Base-by-base conservation (phyloP, 1,140 invertebrate species). In the Pygmarrhopalites habei region DNA sequence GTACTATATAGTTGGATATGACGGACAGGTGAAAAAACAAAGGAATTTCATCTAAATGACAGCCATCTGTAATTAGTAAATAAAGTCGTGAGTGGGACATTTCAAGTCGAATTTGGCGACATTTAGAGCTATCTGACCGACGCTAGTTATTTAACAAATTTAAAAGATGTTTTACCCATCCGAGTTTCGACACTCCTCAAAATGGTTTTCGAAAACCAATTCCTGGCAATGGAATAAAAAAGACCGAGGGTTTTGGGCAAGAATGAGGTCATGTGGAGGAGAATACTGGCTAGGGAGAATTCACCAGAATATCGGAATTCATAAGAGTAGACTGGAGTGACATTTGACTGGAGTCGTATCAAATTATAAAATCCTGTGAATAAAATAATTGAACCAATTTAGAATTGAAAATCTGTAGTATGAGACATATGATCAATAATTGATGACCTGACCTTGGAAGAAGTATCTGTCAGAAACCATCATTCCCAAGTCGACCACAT, bases 401-500 rank as follows among this genome's bases (percentile, higher is more conserved):
- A n/a, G n/a, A n/a, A n/a, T n/a, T n/a, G n/a, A n/a, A n/a, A n/a
- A n/a, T n/a, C n/a, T n/a, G n/a, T n/a, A n/a, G n/a, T n/a, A n/a
- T n/a, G n/a, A n/a, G n/a, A n/a, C n/a, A n/a, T n/a, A n/a, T n/a
- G n/a, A n/a, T n/a, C n/a, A n/a, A n/a, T n/a, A n/a, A n/a, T n/a
- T n/a, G n/a, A n/a, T n/a, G n/a, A n/a, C n/a, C n/a, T n/a, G n/a
- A n/a, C n/a, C n/a, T 55, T 62, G 49, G 32, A 55, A 62, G 39
- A 68, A 68, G 14, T 43, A 23, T 47, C 66, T 26, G 29, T 68
- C 66, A 3, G 66, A 64, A 29, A 68, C 35, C 57, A 64, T 63
- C 26, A 60, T 61, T 12, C 41, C 35, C 2, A 56, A 35, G 26
- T 63, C 56, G 7, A 44, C 21, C 3, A 64, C 17, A 2, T 43